These are phyloP conservation scores for Frieseomelitta varia DNA, from an alignment of 1,140 invertebrate genomes.

Conservation along the genomic window DNA sequence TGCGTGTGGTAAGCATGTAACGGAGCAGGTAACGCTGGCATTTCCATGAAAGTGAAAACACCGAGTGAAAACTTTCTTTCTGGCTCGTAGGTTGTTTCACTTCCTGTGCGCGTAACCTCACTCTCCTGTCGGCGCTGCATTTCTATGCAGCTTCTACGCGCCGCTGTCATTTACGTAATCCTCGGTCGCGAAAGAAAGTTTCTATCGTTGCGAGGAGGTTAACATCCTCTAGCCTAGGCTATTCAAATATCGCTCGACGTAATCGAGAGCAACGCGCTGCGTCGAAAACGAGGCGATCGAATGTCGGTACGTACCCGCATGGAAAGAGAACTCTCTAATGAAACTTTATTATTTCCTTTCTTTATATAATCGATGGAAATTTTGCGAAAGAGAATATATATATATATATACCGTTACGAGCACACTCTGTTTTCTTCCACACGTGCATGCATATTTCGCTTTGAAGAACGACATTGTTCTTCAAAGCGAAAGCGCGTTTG, in stretches of 20 bases:
- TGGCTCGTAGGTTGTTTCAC: conserved; percentile 79
- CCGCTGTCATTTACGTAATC: conserved; percentile 72
- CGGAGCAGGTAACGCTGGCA: conserved; percentile 53
- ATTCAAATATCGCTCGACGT: conserved; percentile 45
- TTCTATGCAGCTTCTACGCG: conserved; percentile 66
- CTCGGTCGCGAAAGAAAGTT: conserved; percentile 74
- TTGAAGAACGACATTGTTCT: not conserved
- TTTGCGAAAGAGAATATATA: not conserved
- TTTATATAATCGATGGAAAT: conserved; percentile 10
- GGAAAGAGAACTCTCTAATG: conserved; percentile 3
- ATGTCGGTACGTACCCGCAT: conserved; percentile 6
- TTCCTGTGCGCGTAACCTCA: conserved; percentile 80
- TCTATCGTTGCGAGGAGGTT: conserved; percentile 70
- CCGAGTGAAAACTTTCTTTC: conserved; percentile 82
- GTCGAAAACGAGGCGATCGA: conserved; percentile 17
- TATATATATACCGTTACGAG: too few species aligned
- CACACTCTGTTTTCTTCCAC: too few species aligned
- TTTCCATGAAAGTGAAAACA: conserved; percentile 82
- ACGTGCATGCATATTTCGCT: too few species aligned
- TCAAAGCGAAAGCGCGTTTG: not conserved
- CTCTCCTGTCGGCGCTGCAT: conserved; percentile 56
- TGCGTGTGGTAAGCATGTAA: conserved; percentile 60
- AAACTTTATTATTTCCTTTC: conserved; percentile 1
- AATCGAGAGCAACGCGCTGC: conserved; percentile 33
- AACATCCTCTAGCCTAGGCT: conserved; percentile 71